Evolutionary conservation across 2,888 invertebrate species (phyloP).

Genomic region (Parnassius apollo): DNA sequence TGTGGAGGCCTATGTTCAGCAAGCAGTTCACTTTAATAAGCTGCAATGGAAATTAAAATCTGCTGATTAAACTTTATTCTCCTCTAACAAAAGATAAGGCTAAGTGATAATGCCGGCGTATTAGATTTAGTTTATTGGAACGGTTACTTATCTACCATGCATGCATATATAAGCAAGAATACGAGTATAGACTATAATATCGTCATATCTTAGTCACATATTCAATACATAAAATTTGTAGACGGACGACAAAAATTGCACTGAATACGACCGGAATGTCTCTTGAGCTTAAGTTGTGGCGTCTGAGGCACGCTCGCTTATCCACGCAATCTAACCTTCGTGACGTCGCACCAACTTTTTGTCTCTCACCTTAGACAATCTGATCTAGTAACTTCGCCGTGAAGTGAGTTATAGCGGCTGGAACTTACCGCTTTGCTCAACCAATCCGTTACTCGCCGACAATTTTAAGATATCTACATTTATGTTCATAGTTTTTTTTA

Average conservation of each 20-base stretch:
- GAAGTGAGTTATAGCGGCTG: slow-evolving; percentile 56
- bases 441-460: slow-evolving; percentile 42
- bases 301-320: slow-evolving; percentile 53
- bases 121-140: too few relatives aligned
- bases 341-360: slow-evolving; percentile 53
- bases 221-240: not conserved
- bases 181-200: too few relatives aligned
- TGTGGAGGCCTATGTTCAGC: too few relatives aligned
- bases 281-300: slow-evolving; percentile 46
- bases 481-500: slow-evolving; percentile 2
- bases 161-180: too few relatives aligned
- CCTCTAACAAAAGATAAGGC: too few relatives aligned
- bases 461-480: slow-evolving; percentile 39
- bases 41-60: too few relatives aligned
- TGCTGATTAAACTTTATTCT: too few relatives aligned
- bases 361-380: slow-evolving; percentile 52
- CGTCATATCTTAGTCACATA: too few relatives aligned
- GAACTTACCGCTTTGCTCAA: slow-evolving; percentile 55
- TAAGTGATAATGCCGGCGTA: too few relatives aligned
- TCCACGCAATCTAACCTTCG: slow-evolving; percentile 57
- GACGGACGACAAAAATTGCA: slow-evolving; percentile 7
- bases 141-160: too few relatives aligned
- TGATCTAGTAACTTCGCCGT: slow-evolving; percentile 58
- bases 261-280: slow-evolving; percentile 28
- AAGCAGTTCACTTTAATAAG: too few relatives aligned